Percentiles rank a stretch among this genome's conserved stretches.
Conservation (phyloP, 2,888 invertebrate species). For the Drosophila conformis region DNA sequence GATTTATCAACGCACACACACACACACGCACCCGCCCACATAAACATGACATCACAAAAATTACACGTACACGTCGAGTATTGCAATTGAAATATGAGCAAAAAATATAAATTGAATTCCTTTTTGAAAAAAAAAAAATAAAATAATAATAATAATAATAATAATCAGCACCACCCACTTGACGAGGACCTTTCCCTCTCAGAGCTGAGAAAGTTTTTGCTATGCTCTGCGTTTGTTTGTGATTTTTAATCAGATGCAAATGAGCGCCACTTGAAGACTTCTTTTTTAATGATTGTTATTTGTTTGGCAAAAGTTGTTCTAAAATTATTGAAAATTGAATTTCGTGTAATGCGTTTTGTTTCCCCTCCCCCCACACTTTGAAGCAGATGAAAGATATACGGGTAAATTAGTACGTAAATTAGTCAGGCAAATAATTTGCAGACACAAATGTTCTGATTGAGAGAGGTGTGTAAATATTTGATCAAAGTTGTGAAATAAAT, state of each 20-base stretch:
- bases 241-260: slow-evolving; percentile 76
- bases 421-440: background rate
- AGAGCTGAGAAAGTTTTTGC: slow-evolving; percentile 32
- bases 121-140: slow-evolving; percentile 22
- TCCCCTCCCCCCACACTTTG: slow-evolving; percentile 1
- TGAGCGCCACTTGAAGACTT: slow-evolving; percentile 49
- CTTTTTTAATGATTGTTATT: slow-evolving; percentile 60
- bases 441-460: background rate
- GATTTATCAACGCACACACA: slow-evolving; percentile 58
- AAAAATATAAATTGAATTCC: slow-evolving; percentile 67
- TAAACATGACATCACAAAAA: slow-evolving; percentile 26
- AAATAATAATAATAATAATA: slow-evolving; percentile 53
- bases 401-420: slow-evolving; percentile 3
- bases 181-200: background rate
- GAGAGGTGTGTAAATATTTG: slow-evolving; percentile 25
- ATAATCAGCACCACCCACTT: slow-evolving; percentile 45
- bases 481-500: slow-evolving; percentile 24
- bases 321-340: slow-evolving; percentile 64
- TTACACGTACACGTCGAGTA: slow-evolving; percentile 47
- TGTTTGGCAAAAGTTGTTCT: slow-evolving; percentile 50
- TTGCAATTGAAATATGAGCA: slow-evolving; percentile 68
- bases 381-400: slow-evolving; percentile 32
- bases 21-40: background rate
- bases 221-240: slow-evolving; percentile 37
- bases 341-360: slow-evolving; percentile 52